Evolutionary conservation across 2,113 vertebrate genomes (phyloP), one percentile per base, ranked within the genome.

Genomic region (Meles meles): DNA sequence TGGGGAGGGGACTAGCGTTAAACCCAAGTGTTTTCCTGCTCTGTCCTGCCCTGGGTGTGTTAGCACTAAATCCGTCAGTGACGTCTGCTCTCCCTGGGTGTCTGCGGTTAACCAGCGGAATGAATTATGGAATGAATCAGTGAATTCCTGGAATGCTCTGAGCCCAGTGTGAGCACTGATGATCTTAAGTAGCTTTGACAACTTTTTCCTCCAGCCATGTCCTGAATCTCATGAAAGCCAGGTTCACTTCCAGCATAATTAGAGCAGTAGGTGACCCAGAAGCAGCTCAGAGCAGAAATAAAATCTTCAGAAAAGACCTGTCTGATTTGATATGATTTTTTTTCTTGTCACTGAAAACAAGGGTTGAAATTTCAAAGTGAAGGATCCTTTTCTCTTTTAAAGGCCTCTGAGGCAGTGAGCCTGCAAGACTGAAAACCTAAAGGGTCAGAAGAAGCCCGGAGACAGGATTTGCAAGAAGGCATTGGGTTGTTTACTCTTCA

Each of bases 221-320:
- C 97, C 98, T 96, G 86, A 83, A 52, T 97, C 96, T 94, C 96
- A 89, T 81, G 98, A 98, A 99, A 98, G 97, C 98, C 98, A 98
- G 88, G 97, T 97, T 98, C 97, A 72, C 96, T 98, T 59, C 96
- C 77, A 89, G 84, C 97, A 97, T 98, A 98, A 98, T 98, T 98
- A 98, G 98, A 98, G 97, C 97, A 98, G 96, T 98, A 98, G 98
- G 98, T 98, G 98, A 99, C 95, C 98, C 97, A 96, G 83, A 49
- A 8, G 76, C 52, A 83, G 80, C 96, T 76, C 80, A 39, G 27
- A 86, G 87, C 86, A 79, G 89, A 93, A 42, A 63, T 42, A 27
- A 89, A 69, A 27, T 81, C 93, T 96, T 86, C 34, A 39, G 61
- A 92, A 88, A 61, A 94, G 21, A 69, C 61, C 9, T 39, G 15